Evolutionary conservation across 2,888 invertebrate species (phyloP).

Genomic region (Trichopoda pennipes): DNA sequence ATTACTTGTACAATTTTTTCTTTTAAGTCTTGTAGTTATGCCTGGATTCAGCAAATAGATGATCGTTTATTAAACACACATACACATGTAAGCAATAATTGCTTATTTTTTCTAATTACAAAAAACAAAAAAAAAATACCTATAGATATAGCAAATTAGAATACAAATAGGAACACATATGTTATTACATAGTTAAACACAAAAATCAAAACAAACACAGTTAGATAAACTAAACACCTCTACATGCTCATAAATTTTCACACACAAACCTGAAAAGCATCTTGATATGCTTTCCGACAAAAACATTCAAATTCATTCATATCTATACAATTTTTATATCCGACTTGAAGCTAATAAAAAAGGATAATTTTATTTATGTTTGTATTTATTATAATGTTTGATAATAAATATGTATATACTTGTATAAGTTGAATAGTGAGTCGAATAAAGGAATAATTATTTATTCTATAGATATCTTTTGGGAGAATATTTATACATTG

Average conservation of each 20-base stretch:
- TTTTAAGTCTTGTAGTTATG: too few species aligned
- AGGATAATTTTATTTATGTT: conserved; percentile 11
- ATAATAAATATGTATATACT: background rate
- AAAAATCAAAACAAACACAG: background rate
- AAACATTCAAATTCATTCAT: background rate
- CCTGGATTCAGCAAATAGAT: too few species aligned
- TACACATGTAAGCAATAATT: background rate
- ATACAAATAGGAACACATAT: background rate
- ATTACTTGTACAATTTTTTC: too few species aligned
- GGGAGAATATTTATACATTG: background rate
- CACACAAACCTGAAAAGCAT: background rate
- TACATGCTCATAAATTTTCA: background rate
- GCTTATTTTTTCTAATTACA: background rate
- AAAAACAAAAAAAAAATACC: background rate
- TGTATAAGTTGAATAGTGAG: background rate
- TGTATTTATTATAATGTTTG: background rate
- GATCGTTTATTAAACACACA: too few species aligned
- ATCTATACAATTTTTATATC: conserved; percentile 21
- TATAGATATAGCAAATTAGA: background rate
- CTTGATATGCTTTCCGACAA: background rate
- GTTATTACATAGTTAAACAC: background rate
- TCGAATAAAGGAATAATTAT: conserved; percentile 5
- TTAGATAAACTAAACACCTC: background rate
- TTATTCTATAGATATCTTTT: background rate
- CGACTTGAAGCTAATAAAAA: background rate